Evolutionary conservation across 2,797 vertebrate species (phyloP), one percentile per base, ranked within the genome.

Genomic region (Propithecus deckenii): DNA sequence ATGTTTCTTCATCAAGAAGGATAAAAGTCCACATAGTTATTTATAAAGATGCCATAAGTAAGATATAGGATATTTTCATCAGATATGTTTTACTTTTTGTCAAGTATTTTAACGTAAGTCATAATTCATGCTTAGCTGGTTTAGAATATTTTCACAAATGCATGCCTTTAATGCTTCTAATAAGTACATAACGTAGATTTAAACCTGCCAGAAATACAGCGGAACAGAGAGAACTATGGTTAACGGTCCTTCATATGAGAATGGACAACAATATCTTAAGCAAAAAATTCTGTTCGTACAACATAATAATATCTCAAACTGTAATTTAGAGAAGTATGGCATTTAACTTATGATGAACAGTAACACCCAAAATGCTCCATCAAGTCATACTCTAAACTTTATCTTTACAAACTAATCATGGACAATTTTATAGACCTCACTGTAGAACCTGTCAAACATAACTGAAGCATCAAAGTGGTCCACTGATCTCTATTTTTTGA

Each of bases 61-160:
- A 84, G 14, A n/a, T 78, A 69, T 1, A 72, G 3, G 7, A 59
- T 79, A 86, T 63, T 72, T 84, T 79, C 59, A 88, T 71, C 18
- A 79, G 30, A 43, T 89, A 69, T 1, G 3, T 43, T 65, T 80
- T 86, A 72, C 23, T 46, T 48, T 59, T 17, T 72, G 30, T 1
- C 28, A 67, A 3, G 8, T 50, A 65, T 79, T 79, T 46, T 86
- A 83, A 88, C 52, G 20, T 85, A 87, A 90, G 3, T 63, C 17
- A 67, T 59, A 35, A 3, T 43, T 96, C 18, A 76, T 4, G n/a
- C 12, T 83, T 65, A 63, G 41, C 14, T 91, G 3, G n/a, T 57
- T 94, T 71, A 95, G 35, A 25, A 89, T 84, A 72, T 57, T 83
- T 95, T 76, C 48, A 87, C 35, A 85, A 94, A 61, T 74, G 1